A percentile compares a stretch with the other conserved stretches of the same genome.
These are phyloP conservation scores for Pteropus alecto DNA, from an alignment of 2,113 vertebrate species.

Conservation along the genomic window DNA sequence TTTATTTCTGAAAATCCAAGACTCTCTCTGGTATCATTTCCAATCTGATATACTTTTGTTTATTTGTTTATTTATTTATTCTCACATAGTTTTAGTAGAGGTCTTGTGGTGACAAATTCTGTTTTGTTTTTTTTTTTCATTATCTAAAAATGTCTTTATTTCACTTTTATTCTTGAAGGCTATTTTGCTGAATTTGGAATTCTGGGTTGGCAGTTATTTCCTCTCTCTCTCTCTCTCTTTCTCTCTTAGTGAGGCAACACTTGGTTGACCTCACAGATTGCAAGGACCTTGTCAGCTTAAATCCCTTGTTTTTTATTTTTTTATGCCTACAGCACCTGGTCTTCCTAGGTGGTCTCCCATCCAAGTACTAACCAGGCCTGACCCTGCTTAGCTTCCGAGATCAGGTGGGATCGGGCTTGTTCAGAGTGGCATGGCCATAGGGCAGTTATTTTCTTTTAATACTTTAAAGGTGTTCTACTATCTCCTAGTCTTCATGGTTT, in stretches of 20 bases:
- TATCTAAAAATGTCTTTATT: not conserved
- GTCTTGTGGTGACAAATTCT: not conserved
- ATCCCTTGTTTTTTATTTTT: too few species aligned
- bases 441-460: not conserved
- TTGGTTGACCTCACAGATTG: too few species aligned
- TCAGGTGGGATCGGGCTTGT: too few species aligned
- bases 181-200: slow-evolving; percentile 1
- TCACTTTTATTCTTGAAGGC: not conserved
- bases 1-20: not conserved
- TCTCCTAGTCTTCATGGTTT: not conserved
- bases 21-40: not conserved
- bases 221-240: too few species aligned
- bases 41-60: not conserved
- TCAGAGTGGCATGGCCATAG: too few species aligned
- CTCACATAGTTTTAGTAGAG: not conserved
- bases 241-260: too few species aligned
- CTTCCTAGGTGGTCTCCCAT: too few species aligned
- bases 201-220: not conserved
- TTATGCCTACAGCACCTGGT: too few species aligned
- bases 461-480: not conserved
- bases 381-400: too few species aligned
- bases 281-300: too few species aligned
- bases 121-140: not conserved
- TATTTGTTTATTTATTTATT: not conserved
- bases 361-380: too few species aligned